Evolutionary conservation across 2,113 vertebrate species (phyloP), one percentile per base, ranked within the genome.

Genomic region (Nycticryphes semicollaris): DNA sequence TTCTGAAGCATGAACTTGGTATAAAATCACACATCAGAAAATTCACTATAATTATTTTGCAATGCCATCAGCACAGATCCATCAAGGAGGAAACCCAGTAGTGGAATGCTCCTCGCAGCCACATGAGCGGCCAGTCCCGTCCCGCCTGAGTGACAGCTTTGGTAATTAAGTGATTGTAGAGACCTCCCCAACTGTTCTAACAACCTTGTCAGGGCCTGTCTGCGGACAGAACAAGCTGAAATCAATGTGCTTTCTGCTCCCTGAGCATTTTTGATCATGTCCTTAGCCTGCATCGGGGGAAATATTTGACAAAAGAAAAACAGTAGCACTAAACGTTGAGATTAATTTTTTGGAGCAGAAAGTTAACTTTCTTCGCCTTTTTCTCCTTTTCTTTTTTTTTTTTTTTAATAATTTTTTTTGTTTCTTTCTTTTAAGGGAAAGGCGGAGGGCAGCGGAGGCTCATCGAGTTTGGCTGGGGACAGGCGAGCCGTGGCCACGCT

Each of bases 121-220:
- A 97, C 94, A 98, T 92, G 97, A 94, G 98, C 97, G 97, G 97
- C 97, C 98, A 98, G 98, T 96, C 97, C 98, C 98, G 98, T 98
- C 98, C 98, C 95, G 94, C 94, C 98, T 99, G 99, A 99, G 98
- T 99, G 99, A 99, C 99, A 99, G 99, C 98, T 99, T 98, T 98
- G 99, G 98, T 99, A 99, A 99, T 99, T 99, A 99, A 99, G 99
- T 98, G 98, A 98, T 99, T 99, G 99, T 99, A 99, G 98, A 98
- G 98, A 98, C 98, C 98, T 98, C 98, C 98, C 98, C 98, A 98
- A 98, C 98, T 98, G 98, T 98, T 99, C 98, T 98, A 99, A 99
- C 99, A 99, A 99, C 99, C 98, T 99, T 99, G 98, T 99, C 98
- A 98, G 98, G 98, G 99, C 98, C 99, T 98, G 98, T 98, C 98